These are phyloP conservation scores for Neodiprion pinetum DNA, from an alignment of 1,140 invertebrate genomes.

Conservation along the genomic window DNA sequence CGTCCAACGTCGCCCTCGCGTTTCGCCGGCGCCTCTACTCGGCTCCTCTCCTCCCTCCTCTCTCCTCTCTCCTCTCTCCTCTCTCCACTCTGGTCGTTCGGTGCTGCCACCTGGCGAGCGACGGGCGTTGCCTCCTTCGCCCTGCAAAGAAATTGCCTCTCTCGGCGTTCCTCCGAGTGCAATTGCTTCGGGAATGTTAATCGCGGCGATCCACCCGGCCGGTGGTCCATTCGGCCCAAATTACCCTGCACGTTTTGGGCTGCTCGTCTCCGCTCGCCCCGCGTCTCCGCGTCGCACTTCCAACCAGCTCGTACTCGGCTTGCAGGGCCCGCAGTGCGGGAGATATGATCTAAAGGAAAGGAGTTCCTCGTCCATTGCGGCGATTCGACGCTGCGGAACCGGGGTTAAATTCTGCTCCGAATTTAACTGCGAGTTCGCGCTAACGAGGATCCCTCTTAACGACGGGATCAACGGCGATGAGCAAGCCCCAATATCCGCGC, in stretches of 20 bases:
- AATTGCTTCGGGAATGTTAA: slow-evolving; percentile 56
- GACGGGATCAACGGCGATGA: slow-evolving; percentile 52
- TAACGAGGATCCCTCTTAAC: slow-evolving; percentile 59
- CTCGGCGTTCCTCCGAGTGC: slow-evolving; percentile 37
- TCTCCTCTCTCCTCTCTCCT: slow-evolving; percentile 4
- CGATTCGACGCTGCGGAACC: neutral
- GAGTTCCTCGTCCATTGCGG: neutral
- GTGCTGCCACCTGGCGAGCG: slow-evolving; percentile 42
- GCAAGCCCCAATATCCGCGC: slow-evolving; percentile 49
- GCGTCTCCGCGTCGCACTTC: neutral
- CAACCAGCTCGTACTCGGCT: no score
- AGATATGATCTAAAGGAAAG: neutral
- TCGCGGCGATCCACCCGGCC: slow-evolving; percentile 37
- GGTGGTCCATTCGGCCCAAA: slow-evolving; percentile 44
- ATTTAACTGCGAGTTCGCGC: slow-evolving; percentile 35
- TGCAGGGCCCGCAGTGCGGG: no score
- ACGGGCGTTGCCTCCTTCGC: slow-evolving; percentile 12
- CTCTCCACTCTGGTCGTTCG: slow-evolving; percentile 18
- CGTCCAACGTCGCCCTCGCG: neutral
- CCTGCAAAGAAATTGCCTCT: slow-evolving; percentile 46
- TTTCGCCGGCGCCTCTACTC: neutral
- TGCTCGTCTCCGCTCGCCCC: slow-evolving; percentile 25
- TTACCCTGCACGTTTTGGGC: slow-evolving; percentile 37
- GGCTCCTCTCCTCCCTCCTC: neutral
- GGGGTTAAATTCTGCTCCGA: no score